phyloP scores from a whole-genome alignment of 2,888 invertebrate species.

The Tinea trinotella region DNA sequence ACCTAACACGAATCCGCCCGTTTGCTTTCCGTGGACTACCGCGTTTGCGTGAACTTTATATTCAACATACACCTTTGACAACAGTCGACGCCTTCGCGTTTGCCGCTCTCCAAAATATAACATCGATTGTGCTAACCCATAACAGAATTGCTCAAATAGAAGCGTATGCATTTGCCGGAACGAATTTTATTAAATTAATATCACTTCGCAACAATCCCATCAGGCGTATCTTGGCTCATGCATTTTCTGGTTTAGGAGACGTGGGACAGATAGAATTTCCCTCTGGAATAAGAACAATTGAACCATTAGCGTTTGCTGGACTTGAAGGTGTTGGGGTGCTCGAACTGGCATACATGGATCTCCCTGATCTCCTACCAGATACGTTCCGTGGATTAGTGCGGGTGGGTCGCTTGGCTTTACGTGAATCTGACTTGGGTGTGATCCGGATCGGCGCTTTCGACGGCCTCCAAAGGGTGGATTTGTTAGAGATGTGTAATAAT shows the following conservation, averaged over 20 bases:
- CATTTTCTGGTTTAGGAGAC: conserved; percentile 87
- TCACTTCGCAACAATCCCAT: conserved; percentile 89
- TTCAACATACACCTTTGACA: conserved; percentile 88
- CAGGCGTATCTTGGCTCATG: conserved; percentile 83
- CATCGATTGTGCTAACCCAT: conserved; percentile 77
- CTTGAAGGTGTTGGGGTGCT: conserved; percentile 86
- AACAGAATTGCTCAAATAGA: conserved; percentile 80
- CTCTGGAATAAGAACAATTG: conserved; percentile 81
- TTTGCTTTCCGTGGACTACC: conserved; percentile 90
- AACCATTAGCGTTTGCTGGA: conserved; percentile 86
- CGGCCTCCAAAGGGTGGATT: conserved; percentile 80
- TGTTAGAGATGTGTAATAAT: conserved; percentile 84
- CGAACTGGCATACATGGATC: conserved; percentile 88
- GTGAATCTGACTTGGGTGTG: conserved; percentile 86
- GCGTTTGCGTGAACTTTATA: conserved; percentile 83
- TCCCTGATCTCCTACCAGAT: conserved; percentile 77
- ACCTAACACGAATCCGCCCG: conserved; percentile 84
- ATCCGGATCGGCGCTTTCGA: conserved; percentile 83
- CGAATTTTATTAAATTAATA: conserved; percentile 85
- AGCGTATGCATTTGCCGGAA: conserved; percentile 89
- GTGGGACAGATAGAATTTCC: conserved; percentile 88
- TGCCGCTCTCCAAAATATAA: conserved; percentile 86
- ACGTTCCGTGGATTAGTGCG: conserved; percentile 85
- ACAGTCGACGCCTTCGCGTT: conserved; percentile 88
- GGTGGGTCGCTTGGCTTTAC: conserved; percentile 81